Conservation (phyloP, 1,140 invertebrate genomes). For the Matsumurasca onukii region DNA sequence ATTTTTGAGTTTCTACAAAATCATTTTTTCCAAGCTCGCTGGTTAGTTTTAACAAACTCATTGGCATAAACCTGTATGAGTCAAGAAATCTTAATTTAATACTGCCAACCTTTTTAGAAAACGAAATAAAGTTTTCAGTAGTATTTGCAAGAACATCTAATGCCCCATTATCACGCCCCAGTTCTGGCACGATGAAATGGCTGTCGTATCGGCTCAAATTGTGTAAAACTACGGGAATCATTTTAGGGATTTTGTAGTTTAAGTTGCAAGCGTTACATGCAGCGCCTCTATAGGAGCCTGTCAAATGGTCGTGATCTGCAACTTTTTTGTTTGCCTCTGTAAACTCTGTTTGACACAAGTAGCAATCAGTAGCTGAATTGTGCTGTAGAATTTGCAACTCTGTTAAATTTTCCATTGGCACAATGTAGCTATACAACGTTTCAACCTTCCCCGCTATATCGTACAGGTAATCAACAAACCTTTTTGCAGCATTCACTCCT, state of each 20-base stretch:
- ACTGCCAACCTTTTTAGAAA: conserved; percentile 18
- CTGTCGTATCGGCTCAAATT: conserved; percentile 36
- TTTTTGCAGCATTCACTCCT: neutral
- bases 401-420: neutral
- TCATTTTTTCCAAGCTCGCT: neutral
- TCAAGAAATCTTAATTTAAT: conserved; percentile 11
- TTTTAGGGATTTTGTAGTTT: conserved; percentile 18
- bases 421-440: neutral
- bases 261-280: conserved; percentile 35
- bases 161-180: neutral
- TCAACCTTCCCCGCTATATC: neutral
- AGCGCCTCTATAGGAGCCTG: conserved; percentile 26
- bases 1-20: neutral
- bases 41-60: neutral
- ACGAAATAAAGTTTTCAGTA: neutral
- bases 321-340: conserved; percentile 30
- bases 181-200: conserved; percentile 32
- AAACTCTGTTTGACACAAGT: conserved; percentile 4
- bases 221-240: conserved; percentile 35
- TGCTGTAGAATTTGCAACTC: neutral
- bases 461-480: neutral
- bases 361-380: neutral
- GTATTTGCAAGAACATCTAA: neutral
- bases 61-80: neutral
- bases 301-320: conserved; percentile 36